Evolutionary conservation across 2,888 invertebrate species (phyloP), one percentile per base, ranked within the genome.

Genomic region (Halictus ligatus): DNA sequence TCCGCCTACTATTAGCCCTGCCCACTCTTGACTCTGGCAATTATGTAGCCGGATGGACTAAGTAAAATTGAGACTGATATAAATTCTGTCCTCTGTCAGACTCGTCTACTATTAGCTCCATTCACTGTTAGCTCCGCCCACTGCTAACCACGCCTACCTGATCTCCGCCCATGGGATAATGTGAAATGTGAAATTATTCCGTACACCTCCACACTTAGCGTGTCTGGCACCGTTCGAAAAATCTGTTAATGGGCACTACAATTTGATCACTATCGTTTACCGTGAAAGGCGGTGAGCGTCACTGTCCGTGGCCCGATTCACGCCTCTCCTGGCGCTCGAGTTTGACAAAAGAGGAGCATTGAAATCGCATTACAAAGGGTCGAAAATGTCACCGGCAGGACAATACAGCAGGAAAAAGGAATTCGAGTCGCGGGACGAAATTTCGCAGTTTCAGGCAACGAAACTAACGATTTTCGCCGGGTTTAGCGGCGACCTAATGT

Each of bases 241-340:
- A 25, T 29, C 5, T 15, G 25, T 25, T 29, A 25, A 64, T 15
- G 15, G 29, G 7, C 29, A 7, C 0, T 29, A 0, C 10, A 54
- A 54, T 54, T 10, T 54, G 21, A 3, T 10, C 10, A 54, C 54
- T 6, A 29, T 64, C 7, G 15, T 64, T 29, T 29, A 2, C 25
- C 6, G 0, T 2, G 0, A 15, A 25, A 13, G 1, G 2, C 25
- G 6, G 25, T 3, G 58, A 3, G 3, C 4, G 12, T 2, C 4
- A 13, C 6, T 15, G 13, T 25, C 29, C 7, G 13, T 7, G 15
- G 29, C 15, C 25, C 12, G 21, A 21, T 54, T 54, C 8, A 8
- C 54, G 15, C 18, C 50, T 18, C 50, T 18, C 50, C 18, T 8
- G 2, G 21, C 21, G 21, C 21, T 21, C 21, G 21, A 18, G 54